Evolutionary conservation across 2,888 invertebrate species (phyloP).

Genomic region (Steromphala cineraria): DNA sequence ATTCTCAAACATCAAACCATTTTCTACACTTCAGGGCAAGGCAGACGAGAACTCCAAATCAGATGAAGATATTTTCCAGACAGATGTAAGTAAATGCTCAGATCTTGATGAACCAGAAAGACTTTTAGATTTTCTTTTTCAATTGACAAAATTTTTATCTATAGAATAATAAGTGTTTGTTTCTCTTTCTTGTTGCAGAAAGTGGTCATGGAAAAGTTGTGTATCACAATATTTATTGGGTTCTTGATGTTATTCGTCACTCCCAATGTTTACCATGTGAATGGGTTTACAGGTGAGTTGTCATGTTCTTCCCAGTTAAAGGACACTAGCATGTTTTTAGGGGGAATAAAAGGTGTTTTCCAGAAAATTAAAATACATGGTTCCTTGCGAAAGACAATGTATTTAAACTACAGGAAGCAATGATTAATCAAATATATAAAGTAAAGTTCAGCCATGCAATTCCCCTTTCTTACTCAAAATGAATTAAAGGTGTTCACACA

Average conservation of each 20-base stretch:
- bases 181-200: slow-evolving; percentile 34
- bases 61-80: not conserved
- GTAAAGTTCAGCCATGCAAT: too few species aligned
- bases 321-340: not conserved
- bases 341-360: not conserved
- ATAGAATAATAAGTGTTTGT: too few species aligned
- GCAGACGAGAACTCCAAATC: not conserved
- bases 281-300: slow-evolving; percentile 5
- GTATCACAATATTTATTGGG: slow-evolving; percentile 11
- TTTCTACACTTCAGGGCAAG: not conserved
- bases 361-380: too few species aligned
- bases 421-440: too few species aligned
- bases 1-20: too few species aligned
- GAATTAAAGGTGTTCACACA: too few species aligned
- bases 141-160: too few species aligned
- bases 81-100: not conserved
- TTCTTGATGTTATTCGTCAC: slow-evolving; percentile 28
- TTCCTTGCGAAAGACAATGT: too few species aligned
- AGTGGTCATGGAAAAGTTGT: slow-evolving; percentile 21
- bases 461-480: too few species aligned
- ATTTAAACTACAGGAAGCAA: too few species aligned
- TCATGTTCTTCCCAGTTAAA: too few species aligned
- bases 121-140: not conserved
- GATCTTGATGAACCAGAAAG: not conserved
- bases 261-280: not conserved